phyloP scores from a whole-genome alignment of 2,113 vertebrate species.

The Rhagologus leucostigma region DNA sequence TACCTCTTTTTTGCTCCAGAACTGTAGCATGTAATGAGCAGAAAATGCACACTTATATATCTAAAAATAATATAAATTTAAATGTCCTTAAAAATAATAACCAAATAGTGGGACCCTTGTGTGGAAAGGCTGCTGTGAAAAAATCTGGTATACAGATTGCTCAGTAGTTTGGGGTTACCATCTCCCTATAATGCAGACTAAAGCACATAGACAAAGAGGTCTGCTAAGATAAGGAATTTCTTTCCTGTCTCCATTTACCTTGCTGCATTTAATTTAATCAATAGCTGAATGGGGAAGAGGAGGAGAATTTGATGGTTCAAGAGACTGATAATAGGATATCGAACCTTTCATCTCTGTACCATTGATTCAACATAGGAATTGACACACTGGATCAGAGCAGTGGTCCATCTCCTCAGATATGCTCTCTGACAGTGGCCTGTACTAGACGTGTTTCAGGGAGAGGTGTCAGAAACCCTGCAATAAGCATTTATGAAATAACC shows the following conservation, averaged over 20 bases:
- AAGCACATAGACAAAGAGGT: neutral
- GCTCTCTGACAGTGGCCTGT: neutral
- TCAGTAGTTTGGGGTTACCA: neutral
- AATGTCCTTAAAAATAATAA: conserved; percentile 24
- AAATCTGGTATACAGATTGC: neutral
- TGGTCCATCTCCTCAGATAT: conserved; percentile 15
- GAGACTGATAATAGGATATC: conserved; percentile 57
- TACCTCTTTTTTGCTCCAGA: conserved; percentile 59
- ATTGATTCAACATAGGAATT: conserved; percentile 58
- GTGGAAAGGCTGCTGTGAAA: conserved; percentile 17
- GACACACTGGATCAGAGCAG: conserved; percentile 43
- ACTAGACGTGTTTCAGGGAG: neutral
- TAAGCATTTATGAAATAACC: neutral
- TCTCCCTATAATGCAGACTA: neutral
- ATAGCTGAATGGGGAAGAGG: conserved; percentile 49
- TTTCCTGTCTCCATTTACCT: conserved; percentile 44
- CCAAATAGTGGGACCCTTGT: neutral
- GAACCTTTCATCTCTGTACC: conserved; percentile 49
- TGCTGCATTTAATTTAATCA: conserved; percentile 55
- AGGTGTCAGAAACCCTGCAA: neutral
- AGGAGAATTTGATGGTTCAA: conserved; percentile 53
- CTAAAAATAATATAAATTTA: conserved; percentile 48
- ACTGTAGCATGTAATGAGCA: conserved; percentile 69
- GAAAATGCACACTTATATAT: conserved; percentile 55
- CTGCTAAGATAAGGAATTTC: conserved; percentile 34